Conservation (phyloP, 2,113 vertebrate genomes). For the Indri indri region DNA sequence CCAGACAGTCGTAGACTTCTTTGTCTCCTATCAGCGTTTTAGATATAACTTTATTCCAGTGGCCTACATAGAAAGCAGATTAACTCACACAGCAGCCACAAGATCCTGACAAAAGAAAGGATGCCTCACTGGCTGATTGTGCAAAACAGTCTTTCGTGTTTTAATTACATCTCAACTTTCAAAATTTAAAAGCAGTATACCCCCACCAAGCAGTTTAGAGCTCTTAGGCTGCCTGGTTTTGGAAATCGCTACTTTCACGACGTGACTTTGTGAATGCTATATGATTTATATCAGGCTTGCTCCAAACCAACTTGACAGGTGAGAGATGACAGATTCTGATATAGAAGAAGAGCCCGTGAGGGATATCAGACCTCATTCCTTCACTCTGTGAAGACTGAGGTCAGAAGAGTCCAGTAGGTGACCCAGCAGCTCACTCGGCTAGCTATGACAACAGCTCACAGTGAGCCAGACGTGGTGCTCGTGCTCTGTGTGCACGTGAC, state of each 20-base stretch:
- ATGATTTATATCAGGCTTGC: not conserved
- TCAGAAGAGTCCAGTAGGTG: not conserved
- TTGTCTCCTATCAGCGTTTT: not conserved
- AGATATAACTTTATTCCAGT: not conserved
- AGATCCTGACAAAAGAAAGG: not conserved
- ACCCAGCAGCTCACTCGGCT: not conserved
- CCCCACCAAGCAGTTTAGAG: not conserved
- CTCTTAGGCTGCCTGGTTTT: not conserved
- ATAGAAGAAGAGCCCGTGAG: not conserved
- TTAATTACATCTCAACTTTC: not conserved
- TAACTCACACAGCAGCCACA: not conserved
- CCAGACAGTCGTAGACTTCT: slow-evolving; percentile 6
- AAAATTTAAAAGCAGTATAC: not conserved
- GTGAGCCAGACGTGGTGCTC: no score
- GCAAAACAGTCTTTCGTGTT: not conserved
- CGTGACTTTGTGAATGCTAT: not conserved
- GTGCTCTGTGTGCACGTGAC: rapidly evolving
- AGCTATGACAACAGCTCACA: no score
- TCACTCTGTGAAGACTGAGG: not conserved
- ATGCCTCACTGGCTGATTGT: not conserved
- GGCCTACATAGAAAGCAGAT: not conserved
- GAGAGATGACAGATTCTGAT: not conserved
- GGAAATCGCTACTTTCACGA: not conserved
- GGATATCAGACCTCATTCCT: not conserved
- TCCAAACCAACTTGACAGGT: not conserved